Conservation (phyloP, 2,888 invertebrate genomes). For the Oeneis ivallda region DNA sequence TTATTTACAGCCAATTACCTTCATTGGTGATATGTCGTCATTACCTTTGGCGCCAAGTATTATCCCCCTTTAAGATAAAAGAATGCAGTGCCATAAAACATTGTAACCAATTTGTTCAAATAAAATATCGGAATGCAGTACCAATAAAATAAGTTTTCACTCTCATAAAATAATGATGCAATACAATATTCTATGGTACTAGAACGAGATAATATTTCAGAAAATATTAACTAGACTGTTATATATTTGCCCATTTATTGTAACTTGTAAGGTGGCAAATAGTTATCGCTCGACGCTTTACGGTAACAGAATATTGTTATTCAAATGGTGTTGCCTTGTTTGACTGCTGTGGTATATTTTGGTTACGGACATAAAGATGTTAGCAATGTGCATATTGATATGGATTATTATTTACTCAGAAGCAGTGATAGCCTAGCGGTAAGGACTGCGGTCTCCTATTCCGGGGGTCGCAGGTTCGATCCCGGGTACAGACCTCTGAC, state of each 20-base stretch:
- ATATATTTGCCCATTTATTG: slow-evolving; percentile 31
- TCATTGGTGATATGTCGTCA: slow-evolving; percentile 3
- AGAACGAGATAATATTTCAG: slow-evolving; percentile 34
- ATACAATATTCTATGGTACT: slow-evolving; percentile 27
- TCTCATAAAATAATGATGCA: slow-evolving; percentile 30
- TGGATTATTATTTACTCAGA: too few relatives aligned
- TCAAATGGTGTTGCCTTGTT: slow-evolving; percentile 23
- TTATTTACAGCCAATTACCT: background rate
- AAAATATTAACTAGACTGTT: slow-evolving; percentile 31
- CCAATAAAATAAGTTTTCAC: slow-evolving; percentile 29
- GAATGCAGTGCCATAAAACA: slow-evolving; percentile 18
- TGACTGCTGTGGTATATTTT: slow-evolving; percentile 30
- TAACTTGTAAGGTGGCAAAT: slow-evolving; percentile 31
- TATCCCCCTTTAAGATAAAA: slow-evolving; percentile 8
- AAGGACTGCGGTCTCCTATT: too few relatives aligned
- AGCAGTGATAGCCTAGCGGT: too few relatives aligned
- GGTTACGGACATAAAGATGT: slow-evolving; percentile 1
- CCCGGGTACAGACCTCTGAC: too few relatives aligned
- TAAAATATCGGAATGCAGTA: slow-evolving; percentile 28
- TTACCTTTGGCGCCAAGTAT: slow-evolving; percentile 1
- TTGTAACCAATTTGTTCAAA: slow-evolving; percentile 21
- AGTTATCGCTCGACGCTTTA: slow-evolving; percentile 32
- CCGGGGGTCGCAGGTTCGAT: too few relatives aligned
- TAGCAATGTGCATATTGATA: background rate
- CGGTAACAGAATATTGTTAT: slow-evolving; percentile 33